A percentile compares a stretch with the other conserved stretches of the same genome.
phyloP scores from a whole-genome alignment of 2,888 invertebrate species.

The Pinctada fucata region DNA sequence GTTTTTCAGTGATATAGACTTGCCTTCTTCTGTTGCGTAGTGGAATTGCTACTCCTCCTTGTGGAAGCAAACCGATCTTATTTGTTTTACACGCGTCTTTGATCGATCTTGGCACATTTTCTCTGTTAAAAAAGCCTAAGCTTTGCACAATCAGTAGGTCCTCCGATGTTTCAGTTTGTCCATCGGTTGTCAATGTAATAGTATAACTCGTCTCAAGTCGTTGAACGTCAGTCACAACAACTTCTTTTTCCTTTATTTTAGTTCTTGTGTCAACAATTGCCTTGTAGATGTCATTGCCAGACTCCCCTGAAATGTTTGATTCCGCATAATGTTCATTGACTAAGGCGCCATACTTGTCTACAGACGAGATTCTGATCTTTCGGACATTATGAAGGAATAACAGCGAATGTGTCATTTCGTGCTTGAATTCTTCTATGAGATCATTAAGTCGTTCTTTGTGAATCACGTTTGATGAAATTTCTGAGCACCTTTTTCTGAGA shows the following conservation, averaged over 20 bases:
- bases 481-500: slow-evolving; percentile 62
- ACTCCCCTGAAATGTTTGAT: neutral
- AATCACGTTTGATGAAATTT: too few relatives aligned
- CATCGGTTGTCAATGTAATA: slow-evolving; percentile 22
- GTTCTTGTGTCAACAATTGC: neutral
- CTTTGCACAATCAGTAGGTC: slow-evolving; percentile 61
- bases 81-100: slow-evolving; percentile 45
- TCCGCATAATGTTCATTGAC: slow-evolving; percentile 38
- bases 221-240: neutral
- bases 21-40: neutral
- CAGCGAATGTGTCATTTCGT: slow-evolving; percentile 61
- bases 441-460: too few relatives aligned
- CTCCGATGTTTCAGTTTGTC: slow-evolving; percentile 13
- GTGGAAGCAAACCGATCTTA: slow-evolving; percentile 56
- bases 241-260: neutral
- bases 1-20: too few relatives aligned
- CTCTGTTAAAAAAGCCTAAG: slow-evolving; percentile 53
- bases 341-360: slow-evolving; percentile 37
- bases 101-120: slow-evolving; percentile 42
- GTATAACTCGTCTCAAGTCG: slow-evolving; percentile 31
- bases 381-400: slow-evolving; percentile 69
- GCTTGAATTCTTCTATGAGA: slow-evolving; percentile 57
- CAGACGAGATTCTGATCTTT: slow-evolving; percentile 51
- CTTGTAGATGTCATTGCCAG: neutral
- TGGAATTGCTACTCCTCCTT: slow-evolving; percentile 58